Conservation (phyloP, 1,140 invertebrate species). For the Drosophila elegans region DNA sequence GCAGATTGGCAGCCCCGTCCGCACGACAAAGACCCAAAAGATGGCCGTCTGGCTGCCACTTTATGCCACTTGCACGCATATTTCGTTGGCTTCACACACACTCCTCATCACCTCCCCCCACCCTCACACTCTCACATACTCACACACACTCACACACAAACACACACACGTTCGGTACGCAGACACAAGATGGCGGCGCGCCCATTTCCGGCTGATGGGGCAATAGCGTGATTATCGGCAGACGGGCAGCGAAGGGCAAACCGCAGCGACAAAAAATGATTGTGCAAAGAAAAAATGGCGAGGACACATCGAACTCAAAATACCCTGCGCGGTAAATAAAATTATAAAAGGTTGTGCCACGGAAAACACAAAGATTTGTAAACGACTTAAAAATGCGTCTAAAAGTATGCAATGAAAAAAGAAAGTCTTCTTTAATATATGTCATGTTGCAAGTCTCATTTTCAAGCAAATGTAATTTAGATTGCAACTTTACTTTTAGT, state of each 20-base stretch:
- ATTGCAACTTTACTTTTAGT: no score
- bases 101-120: constrained; percentile 13
- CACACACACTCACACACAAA: no score
- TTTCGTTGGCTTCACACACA: constrained; percentile 51
- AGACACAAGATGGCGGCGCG: constrained; percentile 76
- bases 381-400: no score
- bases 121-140: no score
- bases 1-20: constrained; percentile 60
- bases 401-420: no score
- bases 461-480: no score
- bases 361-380: no score
- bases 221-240: constrained; percentile 78
- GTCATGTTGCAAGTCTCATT: no score
- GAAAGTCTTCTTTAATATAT: no score
- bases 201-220: constrained; percentile 79
- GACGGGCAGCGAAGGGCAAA: constrained; percentile 63
- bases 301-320: neutral
- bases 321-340: neutral
- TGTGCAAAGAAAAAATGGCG: constrained; percentile 9
- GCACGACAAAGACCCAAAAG: constrained; percentile 20
- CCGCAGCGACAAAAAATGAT: constrained; percentile 64
- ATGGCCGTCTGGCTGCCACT: constrained; percentile 60
- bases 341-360: no score
- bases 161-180: constrained; percentile 16
- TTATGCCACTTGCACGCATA: constrained; percentile 78